phyloP scores from a whole-genome alignment of 2,888 invertebrate genomes.

The Pocota personata region DNA sequence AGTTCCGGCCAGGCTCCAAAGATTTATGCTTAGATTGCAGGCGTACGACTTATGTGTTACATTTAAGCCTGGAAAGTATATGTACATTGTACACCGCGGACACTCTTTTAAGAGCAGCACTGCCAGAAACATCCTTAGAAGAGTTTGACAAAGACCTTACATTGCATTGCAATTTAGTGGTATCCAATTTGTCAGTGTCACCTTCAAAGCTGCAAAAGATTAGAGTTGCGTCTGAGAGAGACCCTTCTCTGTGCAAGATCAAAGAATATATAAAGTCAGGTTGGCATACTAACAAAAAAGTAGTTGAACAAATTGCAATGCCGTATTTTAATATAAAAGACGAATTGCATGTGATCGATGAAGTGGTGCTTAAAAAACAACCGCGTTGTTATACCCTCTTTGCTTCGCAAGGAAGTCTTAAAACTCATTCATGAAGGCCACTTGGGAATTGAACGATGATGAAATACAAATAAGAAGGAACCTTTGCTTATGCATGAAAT shows the following conservation, averaged over 20 bases:
- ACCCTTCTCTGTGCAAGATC: no score
- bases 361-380: constrained; percentile 43
- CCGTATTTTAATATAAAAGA: constrained; percentile 9
- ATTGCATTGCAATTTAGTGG: background rate
- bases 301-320: background rate
- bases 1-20: background rate
- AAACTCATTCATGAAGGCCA: constrained; percentile 50
- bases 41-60: background rate
- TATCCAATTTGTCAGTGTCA: background rate
- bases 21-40: constrained; percentile 4
- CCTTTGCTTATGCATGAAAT: no score
- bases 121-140: background rate
- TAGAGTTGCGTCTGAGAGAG: no score
- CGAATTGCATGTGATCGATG: constrained; percentile 22
- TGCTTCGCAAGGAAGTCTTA: constrained; percentile 26
- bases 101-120: background rate
- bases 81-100: constrained; percentile 4
- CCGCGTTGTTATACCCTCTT: constrained; percentile 35
- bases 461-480: no score
- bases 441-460: constrained; percentile 40
- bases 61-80: background rate
- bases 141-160: background rate
- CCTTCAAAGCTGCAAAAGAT: background rate
- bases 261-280: no score
- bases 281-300: background rate